Evolutionary conservation across 2,113 vertebrate species (phyloP).

Genomic region (Gobio gobio): DNA sequence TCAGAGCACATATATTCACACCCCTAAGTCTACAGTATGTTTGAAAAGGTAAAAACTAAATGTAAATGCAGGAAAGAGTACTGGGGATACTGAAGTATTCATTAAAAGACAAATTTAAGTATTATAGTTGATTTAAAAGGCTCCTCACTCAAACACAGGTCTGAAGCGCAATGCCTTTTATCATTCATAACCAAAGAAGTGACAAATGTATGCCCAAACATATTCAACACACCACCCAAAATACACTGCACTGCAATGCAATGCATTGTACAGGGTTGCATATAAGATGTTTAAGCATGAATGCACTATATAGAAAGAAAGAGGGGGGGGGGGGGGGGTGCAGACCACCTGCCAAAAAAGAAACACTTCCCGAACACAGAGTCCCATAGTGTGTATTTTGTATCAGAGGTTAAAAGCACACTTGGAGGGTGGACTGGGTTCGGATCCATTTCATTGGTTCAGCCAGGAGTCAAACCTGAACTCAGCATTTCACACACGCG

Average conservation of each 20-base stretch:
- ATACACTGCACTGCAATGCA: constrained; percentile 25
- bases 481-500: neutral
- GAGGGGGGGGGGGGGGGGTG: neutral
- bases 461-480: constrained; percentile 65
- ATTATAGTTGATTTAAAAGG: neutral
- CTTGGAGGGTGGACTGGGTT: constrained; percentile 30
- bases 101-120: neutral
- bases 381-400: constrained; percentile 3
- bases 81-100: neutral
- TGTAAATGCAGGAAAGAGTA: neutral
- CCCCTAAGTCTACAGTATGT: neutral
- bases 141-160: neutral
- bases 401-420: constrained; percentile 52
- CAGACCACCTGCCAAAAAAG: constrained; percentile 42
- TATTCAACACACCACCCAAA: constrained; percentile 8
- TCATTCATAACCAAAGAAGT: neutral
- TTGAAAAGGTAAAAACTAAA: neutral
- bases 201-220: constrained; percentile 12
- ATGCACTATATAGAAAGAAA: constrained; percentile 4
- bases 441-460: constrained; percentile 61
- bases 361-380: constrained; percentile 38
- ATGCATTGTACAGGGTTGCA: constrained; percentile 23
- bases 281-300: constrained; percentile 16
- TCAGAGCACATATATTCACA: constrained; percentile 17
- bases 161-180: neutral